Percentiles rank a stretch among this genome's conserved stretches.
phyloP scores from a whole-genome alignment of 2,113 vertebrate genomes.

The human (Homo sapiens) region DNA sequence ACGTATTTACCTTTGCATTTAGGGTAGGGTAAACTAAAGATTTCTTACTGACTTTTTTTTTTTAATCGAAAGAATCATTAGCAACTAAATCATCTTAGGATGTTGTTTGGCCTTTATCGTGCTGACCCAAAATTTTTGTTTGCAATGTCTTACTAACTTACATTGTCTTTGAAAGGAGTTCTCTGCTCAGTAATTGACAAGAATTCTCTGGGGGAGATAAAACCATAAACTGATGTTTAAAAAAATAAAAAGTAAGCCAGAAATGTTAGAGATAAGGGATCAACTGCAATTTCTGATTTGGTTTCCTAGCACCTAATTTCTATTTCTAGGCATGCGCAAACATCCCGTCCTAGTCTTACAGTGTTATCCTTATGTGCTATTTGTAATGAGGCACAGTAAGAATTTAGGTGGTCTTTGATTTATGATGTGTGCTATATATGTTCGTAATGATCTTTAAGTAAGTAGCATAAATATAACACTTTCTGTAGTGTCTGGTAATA shows the following conservation, averaged over 20 bases:
- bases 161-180: not conserved
- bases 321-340: slow-evolving; percentile 19
- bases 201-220: not conserved
- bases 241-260: not conserved
- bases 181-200: not conserved
- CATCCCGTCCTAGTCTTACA: not conserved
- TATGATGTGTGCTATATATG: not conserved
- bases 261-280: not conserved
- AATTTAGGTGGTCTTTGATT: slow-evolving; percentile 12
- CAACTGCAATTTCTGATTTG: not conserved
- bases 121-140: not conserved
- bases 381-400: slow-evolving; percentile 23
- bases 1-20: not conserved
- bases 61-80: slow-evolving; percentile 29
- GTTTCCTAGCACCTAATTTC: not conserved
- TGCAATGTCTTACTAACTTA: not conserved
- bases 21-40: not conserved
- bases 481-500: not conserved
- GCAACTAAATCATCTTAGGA: not conserved
- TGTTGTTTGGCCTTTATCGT: not conserved
- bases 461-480: slow-evolving; percentile 25
- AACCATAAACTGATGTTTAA: not conserved
- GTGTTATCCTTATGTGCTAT: not conserved
- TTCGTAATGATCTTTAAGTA: slow-evolving; percentile 29
- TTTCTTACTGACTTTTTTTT: not conserved